Percentiles rank a stretch among this genome's conserved stretches.
Conservation (phyloP, 2,797 vertebrate species). For the Acrossocheilus fasciatus region DNA sequence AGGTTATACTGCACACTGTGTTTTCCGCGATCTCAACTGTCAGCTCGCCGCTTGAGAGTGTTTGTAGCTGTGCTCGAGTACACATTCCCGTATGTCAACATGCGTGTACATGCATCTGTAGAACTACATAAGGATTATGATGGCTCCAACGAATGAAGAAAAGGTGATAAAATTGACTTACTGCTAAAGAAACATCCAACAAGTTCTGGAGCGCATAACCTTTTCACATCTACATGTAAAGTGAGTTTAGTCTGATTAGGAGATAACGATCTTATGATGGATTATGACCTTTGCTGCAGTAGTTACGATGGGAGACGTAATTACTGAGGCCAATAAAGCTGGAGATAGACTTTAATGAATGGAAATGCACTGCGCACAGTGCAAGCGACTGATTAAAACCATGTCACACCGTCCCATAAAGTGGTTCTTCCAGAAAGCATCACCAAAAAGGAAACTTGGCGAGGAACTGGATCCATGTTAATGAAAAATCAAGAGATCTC, state of each 20-base stretch:
- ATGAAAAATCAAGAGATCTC: constrained; percentile 1
- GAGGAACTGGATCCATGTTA: constrained; percentile 9
- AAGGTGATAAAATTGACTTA: constrained; percentile 49
- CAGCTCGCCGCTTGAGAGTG: constrained; percentile 16
- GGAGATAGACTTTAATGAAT: constrained; percentile 43
- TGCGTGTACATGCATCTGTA: background rate
- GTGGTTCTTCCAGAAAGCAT: constrained; percentile 26
- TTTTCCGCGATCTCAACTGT: constrained; percentile 63
- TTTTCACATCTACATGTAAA: constrained; percentile 51
- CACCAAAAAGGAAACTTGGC: constrained; percentile 9
- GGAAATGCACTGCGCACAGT: constrained; percentile 60
- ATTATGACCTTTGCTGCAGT: constrained; percentile 81
- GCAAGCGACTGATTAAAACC: constrained; percentile 72
- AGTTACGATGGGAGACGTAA: constrained; percentile 81
- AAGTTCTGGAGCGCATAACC: constrained; percentile 47
- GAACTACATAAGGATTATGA: constrained; percentile 58
- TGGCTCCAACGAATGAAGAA: constrained; percentile 55
- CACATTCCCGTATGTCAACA: constrained; percentile 3
- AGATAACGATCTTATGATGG: constrained; percentile 80
- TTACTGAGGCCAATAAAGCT: constrained; percentile 71
- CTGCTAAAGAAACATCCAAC: constrained; percentile 29
- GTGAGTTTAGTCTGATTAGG: constrained; percentile 74
- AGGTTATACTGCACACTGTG: constrained; percentile 50
- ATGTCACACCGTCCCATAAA: constrained; percentile 13
- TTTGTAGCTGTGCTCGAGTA: background rate